Evolutionary conservation across 2,113 vertebrate genomes (phyloP).

Genomic region (Candoia aspera): DNA sequence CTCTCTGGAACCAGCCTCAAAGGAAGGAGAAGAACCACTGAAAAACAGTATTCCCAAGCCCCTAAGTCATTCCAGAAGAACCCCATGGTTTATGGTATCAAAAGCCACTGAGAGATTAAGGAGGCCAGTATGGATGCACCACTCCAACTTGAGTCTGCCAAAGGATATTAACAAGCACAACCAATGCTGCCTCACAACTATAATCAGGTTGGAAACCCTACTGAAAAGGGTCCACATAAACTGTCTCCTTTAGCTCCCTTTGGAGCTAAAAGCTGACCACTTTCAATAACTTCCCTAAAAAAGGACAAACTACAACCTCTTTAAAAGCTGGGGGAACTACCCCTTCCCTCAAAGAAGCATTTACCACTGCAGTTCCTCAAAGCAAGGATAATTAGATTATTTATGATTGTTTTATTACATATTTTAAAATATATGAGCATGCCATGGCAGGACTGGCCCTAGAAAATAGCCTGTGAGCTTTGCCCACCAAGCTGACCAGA

Average conservation of each 20-base stretch:
- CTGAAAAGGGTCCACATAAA: too few species aligned
- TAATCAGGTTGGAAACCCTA: too few species aligned
- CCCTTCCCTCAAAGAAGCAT: not conserved
- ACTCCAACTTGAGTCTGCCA: too few species aligned
- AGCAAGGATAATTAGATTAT: not conserved
- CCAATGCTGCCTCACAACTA: too few species aligned
- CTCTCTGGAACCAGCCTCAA: not conserved
- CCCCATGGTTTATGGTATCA: too few species aligned
- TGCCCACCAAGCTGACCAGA: not conserved
- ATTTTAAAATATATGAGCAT: too few species aligned
- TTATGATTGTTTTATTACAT: not conserved
- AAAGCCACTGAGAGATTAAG: too few species aligned
- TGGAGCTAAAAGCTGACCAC: not conserved
- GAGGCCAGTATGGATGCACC: too few species aligned
- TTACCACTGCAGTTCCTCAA: not conserved
- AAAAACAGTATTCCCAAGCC: too few species aligned
- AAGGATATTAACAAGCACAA: too few species aligned
- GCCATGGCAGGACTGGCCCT: not conserved
- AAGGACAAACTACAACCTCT: not conserved
- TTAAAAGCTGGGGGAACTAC: not conserved
- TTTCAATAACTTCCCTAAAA: not conserved
- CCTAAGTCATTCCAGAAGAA: too few species aligned
- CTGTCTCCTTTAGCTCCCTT: not conserved
- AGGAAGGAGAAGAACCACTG: not conserved
- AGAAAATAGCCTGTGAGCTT: not conserved